Conservation (phyloP, 2,888 invertebrate species). For the Tolmerus cingulatus region DNA sequence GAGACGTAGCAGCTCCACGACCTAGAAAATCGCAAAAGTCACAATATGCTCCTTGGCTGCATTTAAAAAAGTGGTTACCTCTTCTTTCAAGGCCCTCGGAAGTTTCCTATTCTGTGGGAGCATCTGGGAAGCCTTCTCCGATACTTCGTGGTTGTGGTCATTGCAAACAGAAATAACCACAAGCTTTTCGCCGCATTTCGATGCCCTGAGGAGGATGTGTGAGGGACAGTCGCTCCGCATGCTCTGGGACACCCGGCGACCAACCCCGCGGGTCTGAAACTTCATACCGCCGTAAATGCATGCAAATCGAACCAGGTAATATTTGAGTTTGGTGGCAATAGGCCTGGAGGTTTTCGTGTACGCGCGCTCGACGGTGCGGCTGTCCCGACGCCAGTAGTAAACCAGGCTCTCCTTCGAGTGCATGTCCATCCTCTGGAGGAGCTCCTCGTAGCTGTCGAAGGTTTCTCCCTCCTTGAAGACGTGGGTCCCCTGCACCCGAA, state of each 20-base stretch:
- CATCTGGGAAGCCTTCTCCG: slow-evolving; percentile 58
- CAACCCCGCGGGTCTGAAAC: slow-evolving; percentile 60
- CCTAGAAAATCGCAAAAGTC: slow-evolving; percentile 5
- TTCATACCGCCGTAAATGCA: slow-evolving; percentile 64
- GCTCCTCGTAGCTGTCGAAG: slow-evolving; percentile 62
- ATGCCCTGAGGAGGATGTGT: slow-evolving; percentile 62
- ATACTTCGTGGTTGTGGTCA: slow-evolving; percentile 64
- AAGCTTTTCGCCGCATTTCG: slow-evolving; percentile 62
- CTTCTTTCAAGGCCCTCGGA: slow-evolving; percentile 38
- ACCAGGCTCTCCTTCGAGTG: slow-evolving; percentile 62
- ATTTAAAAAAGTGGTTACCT: slow-evolving; percentile 3
- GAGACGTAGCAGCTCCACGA: slow-evolving; percentile 44
- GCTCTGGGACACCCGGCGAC: slow-evolving; percentile 61
- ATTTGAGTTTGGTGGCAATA: slow-evolving; percentile 60
- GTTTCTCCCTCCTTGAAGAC: slow-evolving; percentile 62
- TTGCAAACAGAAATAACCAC: slow-evolving; percentile 64
- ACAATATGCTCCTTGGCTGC: neutral
- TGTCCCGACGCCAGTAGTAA: slow-evolving; percentile 64
- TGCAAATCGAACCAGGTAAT: slow-evolving; percentile 63
- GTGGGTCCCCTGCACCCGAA: slow-evolving; percentile 53
- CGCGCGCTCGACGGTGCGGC: slow-evolving; percentile 63
- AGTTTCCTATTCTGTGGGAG: slow-evolving; percentile 42
- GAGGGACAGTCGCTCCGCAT: slow-evolving; percentile 63
- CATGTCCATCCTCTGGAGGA: slow-evolving; percentile 57
- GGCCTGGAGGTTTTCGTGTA: slow-evolving; percentile 63